Conservation (phyloP, 92 coral and sea anemone genomes). For the Paragorgia papillata region DNA sequence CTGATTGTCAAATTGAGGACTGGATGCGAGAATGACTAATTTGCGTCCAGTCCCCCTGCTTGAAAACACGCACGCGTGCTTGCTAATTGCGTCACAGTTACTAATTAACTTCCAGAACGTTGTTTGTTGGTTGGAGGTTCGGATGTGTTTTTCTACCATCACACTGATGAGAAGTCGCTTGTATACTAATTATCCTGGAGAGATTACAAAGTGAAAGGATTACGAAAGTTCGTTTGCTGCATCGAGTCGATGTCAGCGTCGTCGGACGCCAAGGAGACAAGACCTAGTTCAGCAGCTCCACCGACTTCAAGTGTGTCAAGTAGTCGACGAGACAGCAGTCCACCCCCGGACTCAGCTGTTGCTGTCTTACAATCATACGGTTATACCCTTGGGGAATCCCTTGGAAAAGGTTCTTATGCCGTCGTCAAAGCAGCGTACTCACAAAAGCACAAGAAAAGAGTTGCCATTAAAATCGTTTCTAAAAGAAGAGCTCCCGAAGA, state of each 20-base stretch:
- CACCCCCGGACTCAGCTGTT: constrained; percentile 80
- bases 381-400: constrained; percentile 88
- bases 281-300: constrained; percentile 45
- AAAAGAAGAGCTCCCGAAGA: constrained; percentile 96
- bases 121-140: constrained; percentile 10
- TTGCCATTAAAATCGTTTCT: constrained; percentile 87
- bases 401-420: constrained; percentile 97
- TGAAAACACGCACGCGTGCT: constrained; percentile 11
- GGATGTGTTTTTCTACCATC: constrained; percentile 28
- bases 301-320: constrained; percentile 39
- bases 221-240: constrained; percentile 87
- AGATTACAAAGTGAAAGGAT: constrained; percentile 76
- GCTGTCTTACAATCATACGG: constrained; percentile 91
- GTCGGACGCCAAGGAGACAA: constrained; percentile 38
- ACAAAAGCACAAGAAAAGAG: constrained; percentile 82
- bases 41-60: background rate
- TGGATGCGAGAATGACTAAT: background rate
- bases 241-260: constrained; percentile 86
- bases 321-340: constrained; percentile 24
- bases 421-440: constrained; percentile 95
- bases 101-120: constrained; percentile 26
- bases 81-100: constrained; percentile 33
- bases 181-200: background rate
- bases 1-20: too few relatives aligned
- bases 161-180: constrained; percentile 28